phyloP scores from a whole-genome alignment of 1,140 invertebrate genomes.

The Drosophila pandora region DNA sequence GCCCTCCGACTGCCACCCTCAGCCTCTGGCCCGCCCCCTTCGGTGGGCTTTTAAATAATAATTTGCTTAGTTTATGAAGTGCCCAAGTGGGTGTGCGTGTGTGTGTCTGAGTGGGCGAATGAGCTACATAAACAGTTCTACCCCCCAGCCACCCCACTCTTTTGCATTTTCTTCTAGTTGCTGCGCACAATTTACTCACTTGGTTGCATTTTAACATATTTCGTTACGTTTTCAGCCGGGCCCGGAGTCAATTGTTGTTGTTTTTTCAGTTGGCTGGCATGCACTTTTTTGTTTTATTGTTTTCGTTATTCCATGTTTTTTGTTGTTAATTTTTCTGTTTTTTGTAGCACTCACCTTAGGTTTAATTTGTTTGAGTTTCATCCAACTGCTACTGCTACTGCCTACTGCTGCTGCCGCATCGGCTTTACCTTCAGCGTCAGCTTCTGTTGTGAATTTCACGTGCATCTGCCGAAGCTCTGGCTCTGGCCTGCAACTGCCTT shows the following conservation, averaged over 20 bases:
- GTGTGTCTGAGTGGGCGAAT: slow-evolving; percentile 29
- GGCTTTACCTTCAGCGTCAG: slow-evolving; percentile 26
- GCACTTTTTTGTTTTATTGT: slow-evolving; percentile 41
- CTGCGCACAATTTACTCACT: slow-evolving; percentile 80
- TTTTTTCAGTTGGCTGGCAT: slow-evolving; percentile 73
- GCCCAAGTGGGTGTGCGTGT: slow-evolving; percentile 26
- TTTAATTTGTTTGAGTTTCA: slow-evolving; percentile 78
- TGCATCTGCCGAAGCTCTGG: slow-evolving; percentile 51
- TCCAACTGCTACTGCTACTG: slow-evolving; percentile 48
- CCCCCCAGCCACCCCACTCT: background rate
- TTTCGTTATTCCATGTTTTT: slow-evolving; percentile 30
- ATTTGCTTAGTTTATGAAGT: slow-evolving; percentile 82
- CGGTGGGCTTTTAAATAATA: slow-evolving; percentile 79
- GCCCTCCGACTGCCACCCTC: background rate
- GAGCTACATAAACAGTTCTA: slow-evolving; percentile 74
- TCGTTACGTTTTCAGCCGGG: slow-evolving; percentile 72
- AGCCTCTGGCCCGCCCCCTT: slow-evolving; percentile 33
- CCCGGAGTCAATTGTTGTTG: slow-evolving; percentile 64
- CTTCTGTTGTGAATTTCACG: slow-evolving; percentile 73
- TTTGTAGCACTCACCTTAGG: slow-evolving; percentile 61
- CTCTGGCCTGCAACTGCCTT: slow-evolving; percentile 33
- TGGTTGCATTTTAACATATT: slow-evolving; percentile 80
- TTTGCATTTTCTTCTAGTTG: slow-evolving; percentile 50
- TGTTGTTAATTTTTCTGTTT: slow-evolving; percentile 29
- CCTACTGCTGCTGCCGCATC: slow-evolving; percentile 21